Evolutionary conservation across 2,888 invertebrate genomes (phyloP).

Genomic region (Lycaena phlaeas): DNA sequence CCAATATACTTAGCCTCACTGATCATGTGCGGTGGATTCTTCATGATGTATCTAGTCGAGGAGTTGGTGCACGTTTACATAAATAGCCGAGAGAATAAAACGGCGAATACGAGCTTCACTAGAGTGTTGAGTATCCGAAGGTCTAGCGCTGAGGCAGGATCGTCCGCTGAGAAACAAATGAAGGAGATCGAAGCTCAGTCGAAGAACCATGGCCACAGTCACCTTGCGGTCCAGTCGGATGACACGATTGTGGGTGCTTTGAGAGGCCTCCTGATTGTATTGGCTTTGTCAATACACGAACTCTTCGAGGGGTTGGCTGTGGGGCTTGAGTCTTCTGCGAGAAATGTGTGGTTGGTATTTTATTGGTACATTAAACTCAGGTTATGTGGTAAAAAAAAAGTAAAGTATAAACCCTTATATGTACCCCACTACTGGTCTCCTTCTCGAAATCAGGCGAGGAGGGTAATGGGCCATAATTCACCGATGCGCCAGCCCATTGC

Average conservation of each 20-base stretch:
- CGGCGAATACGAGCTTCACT: conserved; percentile 37
- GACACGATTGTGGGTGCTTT: conserved; percentile 66
- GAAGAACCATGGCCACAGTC: conserved; percentile 38
- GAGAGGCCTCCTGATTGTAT: conserved; percentile 82
- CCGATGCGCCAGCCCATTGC: too few species aligned
- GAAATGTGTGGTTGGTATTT: conserved; percentile 51
- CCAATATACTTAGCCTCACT: conserved; percentile 79
- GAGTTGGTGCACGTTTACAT: conserved; percentile 83
- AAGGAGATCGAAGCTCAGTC: conserved; percentile 28
- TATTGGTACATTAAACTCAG: too few species aligned
- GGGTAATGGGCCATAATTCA: too few species aligned
- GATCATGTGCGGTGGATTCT: conserved; percentile 83
- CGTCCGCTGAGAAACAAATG: conserved; percentile 18
- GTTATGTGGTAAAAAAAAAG: too few species aligned
- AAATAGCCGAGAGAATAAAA: conserved; percentile 59
- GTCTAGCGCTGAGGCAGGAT: conserved; percentile 24
- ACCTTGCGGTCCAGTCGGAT: conserved; percentile 35
- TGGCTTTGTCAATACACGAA: conserved; percentile 84
- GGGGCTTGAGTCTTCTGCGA: conserved; percentile 79
- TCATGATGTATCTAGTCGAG: conserved; percentile 83
- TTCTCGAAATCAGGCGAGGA: too few species aligned
- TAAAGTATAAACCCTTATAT: too few species aligned
- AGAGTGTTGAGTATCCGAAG: conserved; percentile 49
- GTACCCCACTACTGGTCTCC: too few species aligned
- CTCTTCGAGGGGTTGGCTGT: conserved; percentile 89